A percentile compares a stretch with the other conserved stretches of the same genome.
These are phyloP conservation scores for Gadus macrocephalus DNA, from an alignment of 2,113 vertebrate species.

Conservation along the genomic window DNA sequence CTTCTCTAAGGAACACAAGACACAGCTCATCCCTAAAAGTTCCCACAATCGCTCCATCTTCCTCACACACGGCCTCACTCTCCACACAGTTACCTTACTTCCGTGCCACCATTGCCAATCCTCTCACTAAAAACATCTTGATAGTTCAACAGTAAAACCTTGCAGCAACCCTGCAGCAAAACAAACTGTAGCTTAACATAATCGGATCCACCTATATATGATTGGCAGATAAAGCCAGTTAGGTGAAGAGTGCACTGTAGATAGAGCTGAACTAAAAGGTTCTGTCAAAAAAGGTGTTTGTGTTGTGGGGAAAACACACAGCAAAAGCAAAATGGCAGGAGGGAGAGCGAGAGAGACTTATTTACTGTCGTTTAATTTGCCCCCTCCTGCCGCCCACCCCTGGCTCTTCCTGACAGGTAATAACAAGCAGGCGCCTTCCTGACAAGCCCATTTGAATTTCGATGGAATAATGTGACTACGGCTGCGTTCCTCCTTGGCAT, in stretches of 20 bases:
- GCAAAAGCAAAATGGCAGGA: constrained; percentile 32
- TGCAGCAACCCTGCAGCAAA: too few species aligned
- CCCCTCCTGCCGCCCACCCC: constrained; percentile 50
- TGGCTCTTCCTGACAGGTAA: constrained; percentile 66
- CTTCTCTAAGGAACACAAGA: constrained; percentile 26
- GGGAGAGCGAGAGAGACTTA: constrained; percentile 38
- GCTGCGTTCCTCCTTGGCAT: constrained; percentile 47
- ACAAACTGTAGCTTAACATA: constrained; percentile 27
- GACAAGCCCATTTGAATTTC: constrained; percentile 72
- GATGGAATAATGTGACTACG: constrained; percentile 66
- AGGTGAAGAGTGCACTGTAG: constrained; percentile 38
- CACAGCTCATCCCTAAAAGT: constrained; percentile 31
- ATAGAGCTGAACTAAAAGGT: constrained; percentile 48
- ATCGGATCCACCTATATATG: constrained; percentile 45
- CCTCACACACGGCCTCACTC: background rate
- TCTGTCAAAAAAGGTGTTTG: constrained; percentile 48
- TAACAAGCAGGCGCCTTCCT: constrained; percentile 58
- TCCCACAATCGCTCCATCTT: constrained; percentile 9
- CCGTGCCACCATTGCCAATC: too few species aligned
- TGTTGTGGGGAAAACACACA: constrained; percentile 25
- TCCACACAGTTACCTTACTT: background rate
- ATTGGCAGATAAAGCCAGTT: constrained; percentile 53
- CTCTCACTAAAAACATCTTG: too few species aligned
- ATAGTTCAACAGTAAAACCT: too few species aligned
- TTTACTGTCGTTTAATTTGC: constrained; percentile 66